Evolutionary conservation across 2,888 invertebrate species (phyloP), one percentile per base, ranked within the genome.

Genomic region (Drosophila vallismaia): DNA sequence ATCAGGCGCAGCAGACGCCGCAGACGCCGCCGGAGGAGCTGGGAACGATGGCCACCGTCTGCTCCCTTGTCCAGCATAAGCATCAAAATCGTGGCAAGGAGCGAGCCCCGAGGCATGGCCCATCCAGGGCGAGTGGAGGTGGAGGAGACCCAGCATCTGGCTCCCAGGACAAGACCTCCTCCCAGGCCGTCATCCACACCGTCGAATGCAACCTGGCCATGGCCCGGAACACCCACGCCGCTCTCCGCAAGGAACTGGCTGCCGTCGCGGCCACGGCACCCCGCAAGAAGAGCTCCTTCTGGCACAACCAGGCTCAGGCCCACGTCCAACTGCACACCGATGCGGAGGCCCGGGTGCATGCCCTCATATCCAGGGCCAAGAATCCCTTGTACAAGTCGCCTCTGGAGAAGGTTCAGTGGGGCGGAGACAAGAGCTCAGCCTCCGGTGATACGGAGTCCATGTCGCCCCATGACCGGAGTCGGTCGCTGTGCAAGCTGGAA

Each of bases 191-290:
- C 9, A 5, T n/a, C 9, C 28, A 12, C 10, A 14, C 36, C 6
- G 46, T 28, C 26, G 28, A 26, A n/a, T 29, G 42, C 14, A n/a
- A 14, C 24, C 3, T 38, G 29, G 6, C 7, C 38, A 36, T 14
- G 19, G 59, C 40, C 10, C 50, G 67, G 5, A 9, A 45, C 2
- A 4, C 53, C 4, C 48, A 52, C 12, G 36, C 57, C 26, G 36
- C 52, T 0, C 2, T 70, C 50, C 59, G 40, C 0, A 48, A 70
- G 0, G 75, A 75, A 45, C 19, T 71, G 33, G 76, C 79, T 0
- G 75, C 75, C 4, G 64, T 72, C 36, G 73, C 67, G 1, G 73
- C 71, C 8, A 64, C 73, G 5, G 72, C 71, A 2, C 55, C 80
- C 0, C 71, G 56, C 0, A 52, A 33, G 4, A 48, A 14, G 2